phyloP scores from a whole-genome alignment of 2,797 vertebrate species.

The Gobio occitaniae region DNA sequence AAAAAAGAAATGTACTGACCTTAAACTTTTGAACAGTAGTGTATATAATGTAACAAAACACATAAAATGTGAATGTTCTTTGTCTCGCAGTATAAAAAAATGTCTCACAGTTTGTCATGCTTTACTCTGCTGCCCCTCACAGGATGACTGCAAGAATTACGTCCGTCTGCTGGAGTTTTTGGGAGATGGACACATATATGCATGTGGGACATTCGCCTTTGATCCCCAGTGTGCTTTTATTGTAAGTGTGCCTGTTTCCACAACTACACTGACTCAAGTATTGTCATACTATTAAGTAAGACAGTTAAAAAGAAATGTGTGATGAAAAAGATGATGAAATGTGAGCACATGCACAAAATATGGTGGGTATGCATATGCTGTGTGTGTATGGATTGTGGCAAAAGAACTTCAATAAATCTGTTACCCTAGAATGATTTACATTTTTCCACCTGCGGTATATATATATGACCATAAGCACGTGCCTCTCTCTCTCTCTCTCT shows the following conservation, averaged over 20 bases:
- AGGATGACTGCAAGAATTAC: conserved; percentile 90
- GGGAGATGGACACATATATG: conserved; percentile 80
- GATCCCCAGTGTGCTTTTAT: conserved; percentile 88
- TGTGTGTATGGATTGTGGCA: background rate
- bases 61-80: background rate
- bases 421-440: background rate
- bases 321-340: conserved; percentile 7
- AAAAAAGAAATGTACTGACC: background rate
- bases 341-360: conserved; percentile 1
- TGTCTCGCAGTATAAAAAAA: background rate
- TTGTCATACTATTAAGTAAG: background rate
- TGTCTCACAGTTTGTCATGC: background rate
- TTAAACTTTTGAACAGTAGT: background rate
- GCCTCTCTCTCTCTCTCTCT: background rate
- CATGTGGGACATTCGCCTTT: conserved; percentile 89
- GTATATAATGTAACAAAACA: background rate
- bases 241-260: conserved; percentile 73
- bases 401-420: background rate
- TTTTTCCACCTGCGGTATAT: no score
- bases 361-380: background rate
- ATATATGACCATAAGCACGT: background rate
- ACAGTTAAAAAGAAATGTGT: background rate
- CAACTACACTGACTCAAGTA: background rate
- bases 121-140: conserved; percentile 71
- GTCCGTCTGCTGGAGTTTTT: conserved; percentile 85